phyloP scores from a whole-genome alignment of 1,140 invertebrate genomes.

The Ephestia elutella region DNA sequence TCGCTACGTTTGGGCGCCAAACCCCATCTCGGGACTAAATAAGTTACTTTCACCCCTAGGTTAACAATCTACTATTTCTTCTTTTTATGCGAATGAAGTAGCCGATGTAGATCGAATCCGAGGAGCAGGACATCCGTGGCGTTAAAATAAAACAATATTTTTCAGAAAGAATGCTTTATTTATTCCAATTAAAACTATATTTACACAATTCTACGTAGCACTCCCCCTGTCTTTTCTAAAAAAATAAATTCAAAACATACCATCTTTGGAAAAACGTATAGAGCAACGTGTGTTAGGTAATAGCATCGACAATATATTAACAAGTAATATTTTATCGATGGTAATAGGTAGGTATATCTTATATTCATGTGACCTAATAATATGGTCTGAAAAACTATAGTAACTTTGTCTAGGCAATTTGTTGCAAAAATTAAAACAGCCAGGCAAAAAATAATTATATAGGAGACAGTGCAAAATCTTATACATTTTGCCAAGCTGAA shows the following conservation, averaged over 20 bases:
- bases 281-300: constrained; percentile 16
- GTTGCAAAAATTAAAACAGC: not conserved
- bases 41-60: no score
- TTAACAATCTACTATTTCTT: no score
- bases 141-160: constrained; percentile 13
- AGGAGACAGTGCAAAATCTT: not conserved
- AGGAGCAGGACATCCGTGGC: no score
- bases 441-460: not conserved
- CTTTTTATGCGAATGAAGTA: no score
- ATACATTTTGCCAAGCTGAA: not conserved
- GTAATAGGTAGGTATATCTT: no score
- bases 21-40: no score
- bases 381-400: no score
- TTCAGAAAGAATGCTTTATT: constrained; percentile 40
- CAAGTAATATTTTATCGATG: no score
- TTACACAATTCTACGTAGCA: constrained; percentile 26
- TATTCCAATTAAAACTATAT: constrained; percentile 32
- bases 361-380: no score
- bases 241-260: constrained; percentile 38
- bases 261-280: constrained; percentile 31
- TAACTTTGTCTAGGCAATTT: not conserved
- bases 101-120: no score
- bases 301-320: no score
- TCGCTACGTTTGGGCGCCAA: no score
- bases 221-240: constrained; percentile 31